Conservation (phyloP, 2,888 invertebrate species). For the Apamea monoglypha region DNA sequence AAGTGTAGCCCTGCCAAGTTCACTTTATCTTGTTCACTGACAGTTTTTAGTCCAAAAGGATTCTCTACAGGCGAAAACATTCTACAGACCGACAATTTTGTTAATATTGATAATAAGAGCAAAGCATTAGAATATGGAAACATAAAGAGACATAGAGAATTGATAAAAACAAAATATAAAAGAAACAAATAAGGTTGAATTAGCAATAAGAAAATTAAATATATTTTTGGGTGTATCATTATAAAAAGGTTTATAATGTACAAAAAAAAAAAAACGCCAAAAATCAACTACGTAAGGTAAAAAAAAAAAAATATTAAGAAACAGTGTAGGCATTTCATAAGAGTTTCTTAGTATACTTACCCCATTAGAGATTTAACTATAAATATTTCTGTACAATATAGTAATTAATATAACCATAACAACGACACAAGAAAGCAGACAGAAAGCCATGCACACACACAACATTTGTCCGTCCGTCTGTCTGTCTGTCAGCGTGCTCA, state of each 20-base stretch:
- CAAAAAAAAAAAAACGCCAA: constrained; percentile 4
- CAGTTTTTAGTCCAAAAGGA: background rate
- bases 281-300: constrained; percentile 20
- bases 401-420: constrained; percentile 27
- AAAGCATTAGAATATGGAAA: constrained; percentile 41
- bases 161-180: background rate
- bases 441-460: constrained; percentile 61
- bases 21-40: constrained; percentile 15
- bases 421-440: constrained; percentile 59
- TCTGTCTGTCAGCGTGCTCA: constrained; percentile 49
- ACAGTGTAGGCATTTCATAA: background rate
- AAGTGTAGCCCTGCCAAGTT: background rate
- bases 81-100: constrained; percentile 29
- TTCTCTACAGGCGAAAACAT: constrained; percentile 8
- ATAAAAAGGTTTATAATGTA: background rate
- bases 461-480: constrained; percentile 41
- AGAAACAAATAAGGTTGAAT: background rate
- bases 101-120: constrained; percentile 29
- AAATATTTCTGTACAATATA: constrained; percentile 37
- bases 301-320: background rate
- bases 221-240: background rate
- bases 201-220: background rate
- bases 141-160: background rate
- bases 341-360: constrained; percentile 43
- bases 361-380: constrained; percentile 17